Evolutionary conservation across 2,797 vertebrate genomes (phyloP).

Genomic region (Gallinago stenura): DNA sequence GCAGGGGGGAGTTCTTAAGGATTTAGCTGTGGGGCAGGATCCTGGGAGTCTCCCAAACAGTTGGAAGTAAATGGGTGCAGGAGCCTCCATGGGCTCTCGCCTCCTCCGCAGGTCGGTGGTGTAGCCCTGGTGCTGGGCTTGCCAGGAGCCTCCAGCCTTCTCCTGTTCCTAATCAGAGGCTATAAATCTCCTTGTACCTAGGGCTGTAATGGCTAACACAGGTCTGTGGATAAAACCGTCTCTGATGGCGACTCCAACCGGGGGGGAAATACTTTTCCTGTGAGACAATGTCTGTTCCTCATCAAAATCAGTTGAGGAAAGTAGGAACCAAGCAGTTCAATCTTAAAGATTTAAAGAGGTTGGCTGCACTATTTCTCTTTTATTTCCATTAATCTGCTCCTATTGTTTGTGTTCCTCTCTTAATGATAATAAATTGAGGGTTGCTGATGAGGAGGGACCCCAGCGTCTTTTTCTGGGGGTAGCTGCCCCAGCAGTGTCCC

Average conservation of each 20-base stretch:
- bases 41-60: neutral
- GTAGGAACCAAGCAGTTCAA: neutral
- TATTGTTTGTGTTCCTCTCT: neutral
- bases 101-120: accelerated
- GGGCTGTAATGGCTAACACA: constrained; percentile 40
- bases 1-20: neutral
- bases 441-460: neutral
- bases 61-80: neutral
- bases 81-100: accelerated
- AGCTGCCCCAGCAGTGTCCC: neutral
- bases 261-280: no score
- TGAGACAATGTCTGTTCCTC: no score
- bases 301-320: no score
- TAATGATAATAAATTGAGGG: neutral
- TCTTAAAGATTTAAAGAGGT: neutral
- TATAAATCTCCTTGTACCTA: constrained; percentile 45
- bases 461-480: neutral
- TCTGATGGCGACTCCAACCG: constrained; percentile 30
- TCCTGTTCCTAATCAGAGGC: constrained; percentile 43
- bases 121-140: neutral
- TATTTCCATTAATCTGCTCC: neutral
- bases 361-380: neutral
- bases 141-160: neutral
- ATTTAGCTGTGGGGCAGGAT: neutral
- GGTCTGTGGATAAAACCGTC: constrained; percentile 27